These are phyloP conservation scores for Arothron firmamentum DNA, from an alignment of 2,113 vertebrate species.

Conservation along the genomic window DNA sequence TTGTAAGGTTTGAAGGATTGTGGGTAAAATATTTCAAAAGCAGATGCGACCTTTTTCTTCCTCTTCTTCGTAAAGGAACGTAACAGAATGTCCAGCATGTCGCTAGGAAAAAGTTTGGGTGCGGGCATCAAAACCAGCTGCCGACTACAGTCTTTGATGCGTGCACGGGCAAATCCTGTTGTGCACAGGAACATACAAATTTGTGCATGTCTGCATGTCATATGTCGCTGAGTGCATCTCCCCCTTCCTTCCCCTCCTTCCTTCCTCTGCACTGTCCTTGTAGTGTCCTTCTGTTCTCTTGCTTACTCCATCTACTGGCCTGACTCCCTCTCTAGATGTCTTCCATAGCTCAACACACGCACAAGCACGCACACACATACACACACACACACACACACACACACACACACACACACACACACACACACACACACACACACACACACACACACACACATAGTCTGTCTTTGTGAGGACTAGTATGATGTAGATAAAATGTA, in stretches of 20 bases:
- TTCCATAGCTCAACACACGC: slow-evolving; percentile 4
- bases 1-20: too few relatives aligned
- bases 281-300: slow-evolving; percentile 65
- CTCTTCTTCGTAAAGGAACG: too few relatives aligned
- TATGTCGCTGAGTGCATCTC: slow-evolving; percentile 55
- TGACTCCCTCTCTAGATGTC: slow-evolving; percentile 42
- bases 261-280: slow-evolving; percentile 74
- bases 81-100: too few relatives aligned
- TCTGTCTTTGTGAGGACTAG: too few relatives aligned
- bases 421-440: too few relatives aligned
- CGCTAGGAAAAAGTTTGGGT: too few relatives aligned
- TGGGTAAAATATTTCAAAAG: too few relatives aligned
- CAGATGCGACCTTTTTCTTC: too few relatives aligned
- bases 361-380: background rate
- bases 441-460: too few relatives aligned
- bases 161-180: background rate
- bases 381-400: too few relatives aligned
- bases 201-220: slow-evolving; percentile 4
- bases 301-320: slow-evolving; percentile 55
- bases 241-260: slow-evolving; percentile 56
- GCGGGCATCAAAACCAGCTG: background rate
- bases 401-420: too few relatives aligned
- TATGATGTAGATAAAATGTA: too few relatives aligned
- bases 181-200: slow-evolving; percentile 24
- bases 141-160: background rate